Base-by-base conservation (phyloP, 2,797 vertebrate genomes). In the Eulemur coronatus region DNA sequence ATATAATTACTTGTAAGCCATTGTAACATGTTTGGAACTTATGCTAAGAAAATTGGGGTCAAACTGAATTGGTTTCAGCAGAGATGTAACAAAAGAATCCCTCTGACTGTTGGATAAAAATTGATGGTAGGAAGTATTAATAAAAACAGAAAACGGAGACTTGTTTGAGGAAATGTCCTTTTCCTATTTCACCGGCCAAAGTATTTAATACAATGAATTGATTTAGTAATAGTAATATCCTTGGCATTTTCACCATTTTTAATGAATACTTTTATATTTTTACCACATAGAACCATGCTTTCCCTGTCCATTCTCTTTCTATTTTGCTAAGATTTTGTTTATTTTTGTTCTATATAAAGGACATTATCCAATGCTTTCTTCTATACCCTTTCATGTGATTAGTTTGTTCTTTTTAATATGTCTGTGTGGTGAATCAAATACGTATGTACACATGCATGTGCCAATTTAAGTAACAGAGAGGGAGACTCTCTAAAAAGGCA, bases 261-360 rank as follows among this genome's bases (percentile, higher is more conserved):
- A 43, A 67, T 22, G 61, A 69, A 57, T 52, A 30, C 18, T 92
- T 89, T 69, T n/a, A 33, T 33, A n/a, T 87, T 79, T 90, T 91
- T 55, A 52, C 9, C 1, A 63, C 10, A 59, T 1, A 65, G 14
- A 26, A 46, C 20, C 20, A 84, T 73, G 22, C 1, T 48, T 84
- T 7, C 43, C 11, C 15, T 65, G 28, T 63, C 26, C 35, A 41
- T 85, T 46, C 9, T 33, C 46, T 81, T 85, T 38, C 5, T 65
- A 43, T 61, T 89, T 84, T 2, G 5, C 17, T 18, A 46, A 52
- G 8, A 11, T 46, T 35, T 55, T 41, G 0, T 26, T 33, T 59
- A 10, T 33, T 61, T 57, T 78, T 46, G 10, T 90, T 84, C 38
- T 69, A 50, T 14, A 50, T 46, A 33, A 4, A 76, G 20, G 55